Conservation (phyloP, 2,113 vertebrate genomes). For the Scatophagus argus region DNA sequence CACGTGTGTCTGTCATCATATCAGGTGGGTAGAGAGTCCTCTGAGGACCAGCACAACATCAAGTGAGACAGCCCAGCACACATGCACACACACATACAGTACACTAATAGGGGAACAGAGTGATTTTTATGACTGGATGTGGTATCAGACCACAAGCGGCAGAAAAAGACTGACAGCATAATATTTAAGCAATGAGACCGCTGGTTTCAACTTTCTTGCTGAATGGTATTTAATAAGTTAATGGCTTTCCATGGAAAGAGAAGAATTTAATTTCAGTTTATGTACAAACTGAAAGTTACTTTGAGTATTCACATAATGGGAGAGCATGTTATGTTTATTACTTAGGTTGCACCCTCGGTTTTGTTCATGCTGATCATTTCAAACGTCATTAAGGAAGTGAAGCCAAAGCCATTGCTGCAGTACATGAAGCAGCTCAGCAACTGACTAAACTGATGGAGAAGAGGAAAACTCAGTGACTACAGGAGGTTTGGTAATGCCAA, state of each 20-base stretch:
- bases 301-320: conserved; percentile 17
- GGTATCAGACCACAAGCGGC: conserved; percentile 62
- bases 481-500: conserved; percentile 29
- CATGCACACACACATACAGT: conserved; percentile 27
- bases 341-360: conserved; percentile 15
- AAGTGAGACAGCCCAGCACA: background rate
- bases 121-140: conserved; percentile 60
- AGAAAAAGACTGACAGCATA: conserved; percentile 58
- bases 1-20: background rate
- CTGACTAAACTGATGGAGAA: conserved; percentile 52
- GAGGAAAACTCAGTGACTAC: conserved; percentile 33
- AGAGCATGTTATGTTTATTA: conserved; percentile 16
- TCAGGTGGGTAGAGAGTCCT: conserved; percentile 16
- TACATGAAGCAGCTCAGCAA: conserved; percentile 33
- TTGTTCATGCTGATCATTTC: conserved; percentile 38
- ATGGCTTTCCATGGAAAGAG: conserved; percentile 56
- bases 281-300: conserved; percentile 6
- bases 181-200: conserved; percentile 62
- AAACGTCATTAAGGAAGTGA: conserved; percentile 7
- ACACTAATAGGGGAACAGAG: conserved; percentile 31
- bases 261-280: conserved; percentile 14
- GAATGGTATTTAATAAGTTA: conserved; percentile 63
- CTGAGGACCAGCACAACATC: background rate
- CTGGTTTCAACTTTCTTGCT: conserved; percentile 56
- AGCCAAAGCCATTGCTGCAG: conserved; percentile 29